Evolutionary conservation across 2,113 vertebrate species (phyloP).

Genomic region (Hystrix cristata): DNA sequence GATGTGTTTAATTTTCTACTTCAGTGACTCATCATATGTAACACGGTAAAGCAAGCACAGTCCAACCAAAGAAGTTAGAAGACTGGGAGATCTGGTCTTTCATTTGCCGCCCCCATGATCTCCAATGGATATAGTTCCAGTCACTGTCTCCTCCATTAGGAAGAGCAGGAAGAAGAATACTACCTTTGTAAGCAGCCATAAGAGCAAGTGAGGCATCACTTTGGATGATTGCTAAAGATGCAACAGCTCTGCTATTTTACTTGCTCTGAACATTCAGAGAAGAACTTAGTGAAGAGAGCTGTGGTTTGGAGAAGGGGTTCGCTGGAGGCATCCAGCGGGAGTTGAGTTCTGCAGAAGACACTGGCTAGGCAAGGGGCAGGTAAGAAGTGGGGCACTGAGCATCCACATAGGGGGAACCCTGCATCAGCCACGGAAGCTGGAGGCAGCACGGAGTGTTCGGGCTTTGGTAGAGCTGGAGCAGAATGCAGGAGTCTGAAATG

Average conservation of each 20-base stretch:
- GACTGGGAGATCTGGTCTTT: not conserved
- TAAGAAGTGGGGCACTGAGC: not conserved
- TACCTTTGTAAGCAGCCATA: not conserved
- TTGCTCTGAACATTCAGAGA: not conserved
- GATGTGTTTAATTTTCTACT: not conserved
- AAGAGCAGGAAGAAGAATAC: not conserved
- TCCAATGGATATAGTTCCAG: not conserved
- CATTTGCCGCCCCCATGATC: not conserved
- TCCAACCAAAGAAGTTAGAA: not conserved
- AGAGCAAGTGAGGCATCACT: not conserved
- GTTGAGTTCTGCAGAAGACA: not conserved
- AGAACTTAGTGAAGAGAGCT: not conserved
- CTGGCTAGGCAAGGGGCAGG: not conserved
- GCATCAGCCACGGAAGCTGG: rapidly evolving
- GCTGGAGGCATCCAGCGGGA: not conserved
- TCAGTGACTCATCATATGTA: not conserved
- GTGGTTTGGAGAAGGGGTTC: rapidly evolving
- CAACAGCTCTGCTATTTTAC: not conserved
- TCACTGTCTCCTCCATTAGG: not conserved
- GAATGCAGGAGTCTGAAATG: rapidly evolving
- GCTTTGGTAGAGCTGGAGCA: too few relatives aligned
- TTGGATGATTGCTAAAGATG: not conserved
- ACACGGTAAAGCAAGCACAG: not conserved
- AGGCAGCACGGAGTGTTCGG: rapidly evolving
- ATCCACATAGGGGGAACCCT: not conserved